Conservation (phyloP, 2,113 vertebrate genomes). For the Nothocercus nigrocapillus region DNA sequence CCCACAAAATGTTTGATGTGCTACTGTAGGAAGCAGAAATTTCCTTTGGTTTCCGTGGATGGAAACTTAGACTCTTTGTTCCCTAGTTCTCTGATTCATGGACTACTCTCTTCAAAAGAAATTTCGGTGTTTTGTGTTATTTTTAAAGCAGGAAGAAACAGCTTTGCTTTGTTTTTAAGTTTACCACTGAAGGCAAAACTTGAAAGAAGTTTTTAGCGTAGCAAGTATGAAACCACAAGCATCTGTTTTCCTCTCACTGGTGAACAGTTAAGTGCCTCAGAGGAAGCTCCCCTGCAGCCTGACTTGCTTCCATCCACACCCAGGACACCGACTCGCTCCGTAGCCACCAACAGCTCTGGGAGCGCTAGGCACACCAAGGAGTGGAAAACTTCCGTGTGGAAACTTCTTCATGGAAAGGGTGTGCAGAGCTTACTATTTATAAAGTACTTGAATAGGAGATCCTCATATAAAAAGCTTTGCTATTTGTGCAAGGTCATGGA, state of each 20-base stretch:
- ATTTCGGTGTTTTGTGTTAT: conserved; percentile 57
- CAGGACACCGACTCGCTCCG: not conserved
- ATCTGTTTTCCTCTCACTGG: conserved; percentile 35
- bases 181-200: conserved; percentile 44
- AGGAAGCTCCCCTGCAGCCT: not conserved
- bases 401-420: not conserved
- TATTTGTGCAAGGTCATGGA: not conserved
- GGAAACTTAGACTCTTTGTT: conserved; percentile 57
- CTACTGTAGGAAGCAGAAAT: conserved; percentile 75
- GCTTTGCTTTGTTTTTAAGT: conserved; percentile 43
- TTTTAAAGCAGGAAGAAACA: conserved; percentile 64
- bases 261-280: not conserved
- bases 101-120: conserved; percentile 59
- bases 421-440: not conserved
- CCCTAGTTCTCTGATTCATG: conserved; percentile 19
- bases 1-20: conserved; percentile 73
- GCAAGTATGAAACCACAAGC: not conserved
- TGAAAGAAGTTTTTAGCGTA: conserved; percentile 46
- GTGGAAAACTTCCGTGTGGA: not conserved
- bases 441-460: not conserved
- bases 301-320: not conserved
- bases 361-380: accelerated
- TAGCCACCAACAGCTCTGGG: not conserved
- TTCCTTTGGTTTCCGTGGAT: conserved; percentile 64
- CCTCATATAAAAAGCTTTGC: not conserved